phyloP scores from a whole-genome alignment of 2,888 invertebrate species.

The Strigamia crassipes region DNA sequence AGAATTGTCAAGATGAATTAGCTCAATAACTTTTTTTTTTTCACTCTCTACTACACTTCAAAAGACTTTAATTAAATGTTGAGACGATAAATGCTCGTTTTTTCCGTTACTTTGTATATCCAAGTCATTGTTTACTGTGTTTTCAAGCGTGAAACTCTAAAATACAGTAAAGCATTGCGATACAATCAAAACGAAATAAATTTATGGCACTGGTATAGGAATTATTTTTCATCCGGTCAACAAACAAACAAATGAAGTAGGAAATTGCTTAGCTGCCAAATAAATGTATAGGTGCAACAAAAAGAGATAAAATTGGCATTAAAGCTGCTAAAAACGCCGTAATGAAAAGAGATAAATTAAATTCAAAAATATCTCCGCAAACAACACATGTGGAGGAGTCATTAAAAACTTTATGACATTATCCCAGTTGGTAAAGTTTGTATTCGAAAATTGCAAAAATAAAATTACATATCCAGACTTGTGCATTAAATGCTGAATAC shows the following conservation, averaged over 20 bases:
- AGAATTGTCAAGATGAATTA: slow-evolving; percentile 14
- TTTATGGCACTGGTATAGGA: too few relatives aligned
- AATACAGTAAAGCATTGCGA: too few relatives aligned
- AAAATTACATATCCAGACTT: too few relatives aligned
- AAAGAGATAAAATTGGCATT: too few relatives aligned
- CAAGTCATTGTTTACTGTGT: neutral
- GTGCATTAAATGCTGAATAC: too few relatives aligned
- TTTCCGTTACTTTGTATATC: neutral
- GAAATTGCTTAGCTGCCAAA: neutral
- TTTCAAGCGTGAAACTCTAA: too few relatives aligned
- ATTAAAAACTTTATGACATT: neutral
- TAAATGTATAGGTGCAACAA: neutral
- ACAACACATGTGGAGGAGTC: neutral
- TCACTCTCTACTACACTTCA: neutral
- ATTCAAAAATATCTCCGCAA: neutral
- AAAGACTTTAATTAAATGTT: slow-evolving; percentile 30
- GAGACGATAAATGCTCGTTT: neutral
- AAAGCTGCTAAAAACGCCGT: too few relatives aligned
- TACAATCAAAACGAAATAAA: too few relatives aligned
- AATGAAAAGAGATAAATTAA: too few relatives aligned
- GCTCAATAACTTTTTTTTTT: neutral
- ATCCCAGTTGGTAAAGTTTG: neutral
- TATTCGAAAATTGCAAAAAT: neutral
- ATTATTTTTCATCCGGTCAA: too few relatives aligned
- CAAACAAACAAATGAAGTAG: too few relatives aligned